Evolutionary conservation across 2,113 vertebrate genomes (phyloP).

Genomic region (Ciconia boyciana): DNA sequence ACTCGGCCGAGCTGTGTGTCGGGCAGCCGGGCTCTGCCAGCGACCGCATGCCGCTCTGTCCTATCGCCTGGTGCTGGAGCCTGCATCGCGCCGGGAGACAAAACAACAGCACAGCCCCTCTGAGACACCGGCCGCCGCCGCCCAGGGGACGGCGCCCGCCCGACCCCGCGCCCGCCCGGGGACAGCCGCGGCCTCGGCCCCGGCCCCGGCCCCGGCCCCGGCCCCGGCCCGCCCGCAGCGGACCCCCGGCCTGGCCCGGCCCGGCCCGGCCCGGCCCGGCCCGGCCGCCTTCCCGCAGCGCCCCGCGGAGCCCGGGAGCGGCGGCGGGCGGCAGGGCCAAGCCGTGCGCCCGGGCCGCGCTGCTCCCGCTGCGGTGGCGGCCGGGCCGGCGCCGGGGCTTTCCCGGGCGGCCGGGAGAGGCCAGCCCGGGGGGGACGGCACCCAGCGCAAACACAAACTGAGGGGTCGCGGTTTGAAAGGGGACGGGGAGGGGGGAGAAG

Average conservation of each 20-base stretch:
- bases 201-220: too few relatives aligned
- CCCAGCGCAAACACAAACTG: fast-evolving
- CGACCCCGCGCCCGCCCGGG: not conserved
- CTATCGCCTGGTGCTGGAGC: slow-evolving; percentile 98
- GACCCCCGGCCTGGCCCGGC: not conserved
- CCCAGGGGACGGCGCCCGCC: not conserved
- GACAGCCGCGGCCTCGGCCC: not conserved
- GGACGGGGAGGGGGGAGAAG: not conserved
- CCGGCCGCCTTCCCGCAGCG: not conserved
- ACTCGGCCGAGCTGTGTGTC: slow-evolving; percentile 96
- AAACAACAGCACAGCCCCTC: slow-evolving; percentile 62
- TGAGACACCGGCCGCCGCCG: slow-evolving; percentile 19
- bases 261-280: not conserved
- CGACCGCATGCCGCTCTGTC: slow-evolving; percentile 95
- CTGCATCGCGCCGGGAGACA: slow-evolving; percentile 74
- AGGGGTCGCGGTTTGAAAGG: not conserved
- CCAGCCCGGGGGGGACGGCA: not conserved
- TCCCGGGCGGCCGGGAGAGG: not conserved
- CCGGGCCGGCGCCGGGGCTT: too few relatives aligned
- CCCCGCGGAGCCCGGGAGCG: not conserved
- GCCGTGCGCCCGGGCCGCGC: not conserved
- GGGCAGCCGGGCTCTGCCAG: slow-evolving; percentile 95
- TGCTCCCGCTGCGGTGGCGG: not conserved
- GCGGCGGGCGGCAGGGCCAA: not conserved
- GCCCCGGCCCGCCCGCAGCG: not conserved